Conservation (phyloP, 2,113 vertebrate species). For the Paratilapia polleni region DNA sequence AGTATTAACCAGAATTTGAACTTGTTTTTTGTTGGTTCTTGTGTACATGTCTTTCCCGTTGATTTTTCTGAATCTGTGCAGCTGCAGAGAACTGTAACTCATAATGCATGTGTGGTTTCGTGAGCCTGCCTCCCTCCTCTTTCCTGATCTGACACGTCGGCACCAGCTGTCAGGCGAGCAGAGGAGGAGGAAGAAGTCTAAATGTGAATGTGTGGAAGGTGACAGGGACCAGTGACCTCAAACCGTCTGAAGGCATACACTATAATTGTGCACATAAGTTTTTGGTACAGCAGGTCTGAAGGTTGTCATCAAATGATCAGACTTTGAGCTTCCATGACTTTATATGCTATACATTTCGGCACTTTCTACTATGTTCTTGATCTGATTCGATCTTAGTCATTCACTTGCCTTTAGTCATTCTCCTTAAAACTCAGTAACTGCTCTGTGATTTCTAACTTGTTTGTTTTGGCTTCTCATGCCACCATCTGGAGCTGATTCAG, state of each 20-base stretch:
- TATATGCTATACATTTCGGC: slow-evolving; percentile 42
- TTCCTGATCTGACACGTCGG: slow-evolving; percentile 62
- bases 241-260: slow-evolving; percentile 53
- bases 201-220: slow-evolving; percentile 68
- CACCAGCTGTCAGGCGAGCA: slow-evolving; percentile 54
- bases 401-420: slow-evolving; percentile 19
- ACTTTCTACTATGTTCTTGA: slow-evolving; percentile 49
- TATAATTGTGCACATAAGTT: slow-evolving; percentile 63
- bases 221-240: slow-evolving; percentile 54
- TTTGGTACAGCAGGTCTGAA: slow-evolving; percentile 29
- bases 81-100: slow-evolving; percentile 56
- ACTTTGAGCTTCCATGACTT: slow-evolving; percentile 29
- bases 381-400: slow-evolving; percentile 24
- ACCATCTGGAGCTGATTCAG: slow-evolving; percentile 59
- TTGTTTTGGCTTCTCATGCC: slow-evolving; percentile 39
- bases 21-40: slow-evolving; percentile 23
- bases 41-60: slow-evolving; percentile 18
- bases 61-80: slow-evolving; percentile 48
- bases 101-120: slow-evolving; percentile 47
- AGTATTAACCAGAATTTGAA: slow-evolving; percentile 68
- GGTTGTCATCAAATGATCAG: slow-evolving; percentile 39
- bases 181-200: slow-evolving; percentile 49
- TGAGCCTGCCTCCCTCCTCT: slow-evolving; percentile 50
- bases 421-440: background rate
- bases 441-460: slow-evolving; percentile 30